Evolutionary conservation across 2,113 vertebrate genomes (phyloP).

Genomic region (Leucoraja erinaceus): DNA sequence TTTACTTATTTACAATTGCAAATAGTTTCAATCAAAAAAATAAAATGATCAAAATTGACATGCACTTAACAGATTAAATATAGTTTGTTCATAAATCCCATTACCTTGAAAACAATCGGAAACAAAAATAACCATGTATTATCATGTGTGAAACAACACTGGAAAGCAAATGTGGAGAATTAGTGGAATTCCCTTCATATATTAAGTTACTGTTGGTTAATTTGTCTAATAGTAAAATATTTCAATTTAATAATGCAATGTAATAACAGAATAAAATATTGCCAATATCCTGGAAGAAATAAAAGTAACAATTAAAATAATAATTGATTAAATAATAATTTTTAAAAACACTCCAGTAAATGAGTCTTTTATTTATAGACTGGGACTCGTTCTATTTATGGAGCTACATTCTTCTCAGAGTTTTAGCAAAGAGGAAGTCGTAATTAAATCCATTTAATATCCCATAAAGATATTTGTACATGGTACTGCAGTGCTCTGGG

Average conservation of each 20-base stretch:
- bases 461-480: not conserved
- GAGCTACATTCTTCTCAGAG: not conserved
- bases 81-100: not conserved
- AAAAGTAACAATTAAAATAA: not conserved
- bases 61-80: not conserved
- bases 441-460: not conserved
- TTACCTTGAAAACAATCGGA: not conserved
- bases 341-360: not conserved
- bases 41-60: not conserved
- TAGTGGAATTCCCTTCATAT: not conserved
- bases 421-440: not conserved
- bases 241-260: not conserved
- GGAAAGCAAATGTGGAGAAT: not conserved
- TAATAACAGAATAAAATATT: not conserved
- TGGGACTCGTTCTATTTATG: not conserved
- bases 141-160: not conserved
- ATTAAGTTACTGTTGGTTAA: not conserved
- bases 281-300: not conserved
- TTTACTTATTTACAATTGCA: not conserved
- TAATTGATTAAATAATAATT: too few relatives aligned
- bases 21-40: not conserved
- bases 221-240: not conserved
- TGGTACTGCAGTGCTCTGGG: not conserved
- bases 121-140: not conserved
- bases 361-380: not conserved